Base-by-base conservation (phyloP, 2,113 vertebrate genomes). In the Morphnarchus princeps region DNA sequence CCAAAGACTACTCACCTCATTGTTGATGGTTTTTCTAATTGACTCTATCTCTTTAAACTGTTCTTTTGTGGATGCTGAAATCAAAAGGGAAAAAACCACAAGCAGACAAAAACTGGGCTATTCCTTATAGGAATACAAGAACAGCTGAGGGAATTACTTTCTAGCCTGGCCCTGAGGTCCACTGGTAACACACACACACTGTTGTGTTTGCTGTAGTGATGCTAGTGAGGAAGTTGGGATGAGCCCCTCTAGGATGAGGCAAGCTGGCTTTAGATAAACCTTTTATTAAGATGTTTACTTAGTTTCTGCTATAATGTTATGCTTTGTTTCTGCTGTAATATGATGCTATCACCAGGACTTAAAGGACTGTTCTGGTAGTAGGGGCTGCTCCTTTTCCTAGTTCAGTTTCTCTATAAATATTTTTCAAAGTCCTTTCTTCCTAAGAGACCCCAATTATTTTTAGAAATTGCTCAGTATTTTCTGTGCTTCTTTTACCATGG, bases 141-240 rank as follows among this genome's bases (percentile, higher is more conserved):
- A 8, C 4, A 34, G 17, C 11, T 17, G 47, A 47, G 26, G 38
- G 29, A 34, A 9, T 69, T 5, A 10, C 42, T 16, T 40, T n/a
- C 34, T 12, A 47, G 61, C 29, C 25, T 70, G 61, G 40, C 18
- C 9, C 25, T 20, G 36, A 7, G 31, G 13, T 72, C 58, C 6
- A 0, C 36, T 36, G 38, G 16, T 45, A 16, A 34, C 26, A 40
- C 19, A 0, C 0, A 0, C 7, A 19, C 9, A 26, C 9, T 1
- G 0, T 10, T 59, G 8, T 12, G 17, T 69, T 67, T 38, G 50
- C 42, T 85, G 29, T 7, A 22, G 29, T 10, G 32, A 24, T 40
- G 58, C n/a, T 11, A 2, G 20, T 25, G 43, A 40, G 29, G 22
- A 76, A n/a, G 24, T 1, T 45, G 47, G 28, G 38, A 43, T 20